Conservation (phyloP, 1,140 invertebrate genomes). For the Drosophila pectinifera region DNA sequence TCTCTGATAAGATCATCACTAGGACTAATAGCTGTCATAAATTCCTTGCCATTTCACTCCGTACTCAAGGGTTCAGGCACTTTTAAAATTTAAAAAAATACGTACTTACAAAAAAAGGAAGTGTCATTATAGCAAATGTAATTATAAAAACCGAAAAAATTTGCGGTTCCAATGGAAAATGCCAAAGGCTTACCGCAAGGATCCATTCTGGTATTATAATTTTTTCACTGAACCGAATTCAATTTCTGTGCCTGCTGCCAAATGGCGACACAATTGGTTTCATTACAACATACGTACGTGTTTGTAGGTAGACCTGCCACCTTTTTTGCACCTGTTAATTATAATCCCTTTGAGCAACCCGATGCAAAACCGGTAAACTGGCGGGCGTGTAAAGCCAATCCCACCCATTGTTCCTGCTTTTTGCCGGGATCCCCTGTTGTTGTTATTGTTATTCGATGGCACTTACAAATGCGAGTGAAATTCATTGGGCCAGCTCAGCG, state of each 20-base stretch:
- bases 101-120: too few relatives aligned
- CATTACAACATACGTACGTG: slow-evolving; percentile 3
- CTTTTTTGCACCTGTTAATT: slow-evolving; percentile 45
- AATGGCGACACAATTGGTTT: slow-evolving; percentile 17
- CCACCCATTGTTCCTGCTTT: slow-evolving; percentile 27
- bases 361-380: slow-evolving; percentile 27
- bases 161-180: background rate
- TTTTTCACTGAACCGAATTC: slow-evolving; percentile 5
- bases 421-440: slow-evolving; percentile 3
- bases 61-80: too few relatives aligned
- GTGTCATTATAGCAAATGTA: background rate
- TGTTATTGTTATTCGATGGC: slow-evolving; percentile 54
- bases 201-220: background rate
- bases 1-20: too few relatives aligned
- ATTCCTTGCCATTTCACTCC: too few relatives aligned
- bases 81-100: too few relatives aligned
- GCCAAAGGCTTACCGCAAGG: background rate
- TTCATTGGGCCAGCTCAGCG: slow-evolving; percentile 58
- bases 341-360: slow-evolving; percentile 12
- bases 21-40: too few relatives aligned
- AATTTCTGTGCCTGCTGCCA: slow-evolving; percentile 2
- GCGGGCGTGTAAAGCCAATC: slow-evolving; percentile 35
- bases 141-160: slow-evolving; percentile 8
- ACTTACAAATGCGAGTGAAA: slow-evolving; percentile 62
- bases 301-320: background rate